Evolutionary conservation across 35 echinoderm and acorn worm species (phyloP).

Genomic region (Chiridota heheva): DNA sequence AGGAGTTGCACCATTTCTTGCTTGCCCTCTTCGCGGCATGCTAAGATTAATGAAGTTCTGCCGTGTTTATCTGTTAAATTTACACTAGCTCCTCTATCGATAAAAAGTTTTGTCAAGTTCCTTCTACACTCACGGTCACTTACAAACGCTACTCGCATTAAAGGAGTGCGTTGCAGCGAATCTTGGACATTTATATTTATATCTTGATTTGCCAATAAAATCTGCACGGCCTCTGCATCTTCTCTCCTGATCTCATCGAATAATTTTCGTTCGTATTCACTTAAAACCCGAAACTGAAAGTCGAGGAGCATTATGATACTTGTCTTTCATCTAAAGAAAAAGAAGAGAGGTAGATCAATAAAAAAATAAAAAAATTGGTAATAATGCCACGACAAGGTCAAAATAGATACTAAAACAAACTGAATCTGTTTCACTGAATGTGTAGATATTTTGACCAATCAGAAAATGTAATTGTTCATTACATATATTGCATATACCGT

Average conservation of each 20-base stretch:
- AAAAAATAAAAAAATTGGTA: too few relatives aligned
- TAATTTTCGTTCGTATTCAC: conserved; percentile 61
- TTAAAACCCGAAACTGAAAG: too few relatives aligned
- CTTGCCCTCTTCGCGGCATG: conserved; percentile 57
- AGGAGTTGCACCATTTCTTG: conserved; percentile 62
- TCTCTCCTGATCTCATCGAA: conserved; percentile 63
- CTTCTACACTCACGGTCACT: conserved; percentile 17
- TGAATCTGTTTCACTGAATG: too few relatives aligned
- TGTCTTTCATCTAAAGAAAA: too few relatives aligned
- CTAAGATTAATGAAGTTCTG: conserved; percentile 74
- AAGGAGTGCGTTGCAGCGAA: conserved; percentile 60
- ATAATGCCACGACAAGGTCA: too few relatives aligned
- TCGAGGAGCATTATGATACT: too few relatives aligned
- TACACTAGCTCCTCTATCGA: conserved; percentile 69
- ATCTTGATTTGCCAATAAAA: conserved; percentile 53
- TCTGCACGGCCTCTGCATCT: conserved; percentile 38
- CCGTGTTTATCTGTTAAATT: conserved; percentile 73
- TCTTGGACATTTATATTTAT: conserved; percentile 81
- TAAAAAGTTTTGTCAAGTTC: conserved; percentile 51
- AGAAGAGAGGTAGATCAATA: too few relatives aligned
- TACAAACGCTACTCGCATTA: conserved; percentile 57
- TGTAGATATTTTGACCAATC: too few relatives aligned
- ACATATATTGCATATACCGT: too few relatives aligned
- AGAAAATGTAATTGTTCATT: too few relatives aligned
- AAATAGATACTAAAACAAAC: too few relatives aligned